Evolutionary conservation across 2,888 invertebrate genomes (phyloP).

Genomic region (Agrypnus murinus): DNA sequence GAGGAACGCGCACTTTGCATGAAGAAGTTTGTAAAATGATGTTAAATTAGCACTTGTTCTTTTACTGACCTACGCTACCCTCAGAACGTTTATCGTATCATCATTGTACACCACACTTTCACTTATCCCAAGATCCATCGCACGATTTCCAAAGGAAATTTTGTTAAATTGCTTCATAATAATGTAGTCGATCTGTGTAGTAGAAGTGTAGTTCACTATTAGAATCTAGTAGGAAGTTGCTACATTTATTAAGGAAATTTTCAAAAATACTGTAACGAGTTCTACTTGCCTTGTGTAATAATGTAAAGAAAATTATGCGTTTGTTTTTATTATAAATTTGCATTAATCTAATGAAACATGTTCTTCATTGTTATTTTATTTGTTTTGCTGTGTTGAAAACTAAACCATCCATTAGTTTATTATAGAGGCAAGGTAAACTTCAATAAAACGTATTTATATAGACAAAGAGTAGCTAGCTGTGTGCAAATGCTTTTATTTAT

Average conservation of each 20-base stretch:
- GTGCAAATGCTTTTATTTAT: slow-evolving; percentile 42
- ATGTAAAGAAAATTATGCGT: no score
- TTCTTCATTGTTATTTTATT: neutral
- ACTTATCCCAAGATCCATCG: slow-evolving; percentile 21
- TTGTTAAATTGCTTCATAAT: slow-evolving; percentile 8
- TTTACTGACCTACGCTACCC: slow-evolving; percentile 23
- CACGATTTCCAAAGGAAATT: slow-evolving; percentile 4
- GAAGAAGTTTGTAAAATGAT: slow-evolving; percentile 27
- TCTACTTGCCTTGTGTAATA: no score
- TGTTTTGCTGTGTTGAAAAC: slow-evolving; percentile 24
- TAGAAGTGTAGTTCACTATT: neutral
- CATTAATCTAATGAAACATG: no score
- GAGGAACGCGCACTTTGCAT: slow-evolving; percentile 14
- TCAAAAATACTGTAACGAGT: neutral
- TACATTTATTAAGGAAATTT: neutral
- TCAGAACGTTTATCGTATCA: slow-evolving; percentile 4
- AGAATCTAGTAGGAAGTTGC: neutral
- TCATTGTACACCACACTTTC: slow-evolving; percentile 18
- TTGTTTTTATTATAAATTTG: no score
- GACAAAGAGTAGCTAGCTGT: slow-evolving; percentile 37
- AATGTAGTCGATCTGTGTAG: neutral
- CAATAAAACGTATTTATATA: slow-evolving; percentile 23
- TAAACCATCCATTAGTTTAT: slow-evolving; percentile 33
- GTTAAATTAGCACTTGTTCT: slow-evolving; percentile 38
- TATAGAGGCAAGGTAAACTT: slow-evolving; percentile 28